Evolutionary conservation across 35 echinoderm and acorn worm species (phyloP), one percentile per base, ranked within the genome.

Genomic region (Nesometra sesokonis): DNA sequence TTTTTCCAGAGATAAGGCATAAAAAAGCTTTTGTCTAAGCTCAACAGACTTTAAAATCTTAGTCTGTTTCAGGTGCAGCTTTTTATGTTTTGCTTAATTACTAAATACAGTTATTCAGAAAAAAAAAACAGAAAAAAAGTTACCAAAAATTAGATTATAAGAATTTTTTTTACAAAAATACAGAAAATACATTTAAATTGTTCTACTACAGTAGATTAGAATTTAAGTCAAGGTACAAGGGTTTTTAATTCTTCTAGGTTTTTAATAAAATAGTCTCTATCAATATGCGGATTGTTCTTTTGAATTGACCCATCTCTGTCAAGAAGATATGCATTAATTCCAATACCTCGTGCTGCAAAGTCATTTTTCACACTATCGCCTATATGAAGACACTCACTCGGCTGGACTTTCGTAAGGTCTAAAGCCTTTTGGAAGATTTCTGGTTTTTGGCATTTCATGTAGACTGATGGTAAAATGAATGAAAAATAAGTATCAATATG

Each of bases 351-450:
- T 15, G 95, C 95, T 17, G 83, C 95, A 30, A 85, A 97, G 57
- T 97, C 95, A 34, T 84, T 35, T 47, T 91, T 80, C 11, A 89
- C 83, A 88, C 88, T 93, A 83, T 97, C 92, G 31, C 95, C 95
- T 29, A 97, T 47, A 83, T 97, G 95, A 0, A 84, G 78, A 36
- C 86, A 89, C 32, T 91, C 84, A 27, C 33, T 37, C 33, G 92
- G 84, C 34, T 57, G 11, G n/a, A 93, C 39, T 11, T 80, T 77
- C 34, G 91, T 85, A 35, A 87, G 86, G 3, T 93, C 89, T 47
- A 93, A 15, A 31, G 90, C 92, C 57, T 88, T 57, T 83, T 88
- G 79, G 23, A 97, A 93, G 77, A 97, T 91, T 85, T 87, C 33
- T 47, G 94, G 91, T 84, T 97, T 97, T 35, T 91, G 31, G 36